A percentile compares a stretch with the other conserved stretches of the same genome.
Evolutionary conservation across 2,113 vertebrate species (phyloP).

Genomic region (Zosterops japonicus): DNA sequence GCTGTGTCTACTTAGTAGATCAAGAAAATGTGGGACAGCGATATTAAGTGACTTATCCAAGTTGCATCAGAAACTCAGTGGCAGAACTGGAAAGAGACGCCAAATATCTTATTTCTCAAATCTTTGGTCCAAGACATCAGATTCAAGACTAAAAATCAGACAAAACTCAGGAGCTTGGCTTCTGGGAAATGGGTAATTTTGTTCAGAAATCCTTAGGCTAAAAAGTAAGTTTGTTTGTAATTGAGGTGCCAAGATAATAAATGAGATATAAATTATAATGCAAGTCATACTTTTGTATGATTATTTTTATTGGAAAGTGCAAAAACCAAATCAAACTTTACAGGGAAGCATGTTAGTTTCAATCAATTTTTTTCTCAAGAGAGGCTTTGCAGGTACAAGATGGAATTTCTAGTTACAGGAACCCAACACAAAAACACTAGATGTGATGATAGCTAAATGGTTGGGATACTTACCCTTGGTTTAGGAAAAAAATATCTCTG

Average conservation of each 20-base stretch:
- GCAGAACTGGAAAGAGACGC: conserved; percentile 23
- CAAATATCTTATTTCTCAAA: not conserved
- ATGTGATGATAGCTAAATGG: not conserved
- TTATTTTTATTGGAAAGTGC: conserved; percentile 40
- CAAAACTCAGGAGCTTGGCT: not conserved
- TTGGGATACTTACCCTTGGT: not conserved
- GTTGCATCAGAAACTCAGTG: not conserved
- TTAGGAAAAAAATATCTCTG: not conserved
- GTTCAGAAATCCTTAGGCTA: not conserved
- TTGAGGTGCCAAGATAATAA: conserved; percentile 33
- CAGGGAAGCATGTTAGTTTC: not conserved
- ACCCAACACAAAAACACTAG: not conserved
- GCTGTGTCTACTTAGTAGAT: conserved; percentile 18
- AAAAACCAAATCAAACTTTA: not conserved
- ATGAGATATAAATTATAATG: not conserved
- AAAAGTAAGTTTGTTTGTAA: not conserved
- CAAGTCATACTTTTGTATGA: not conserved
- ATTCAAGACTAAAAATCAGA: not conserved
- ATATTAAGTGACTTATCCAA: not conserved
- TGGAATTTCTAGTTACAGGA: conserved; percentile 23
- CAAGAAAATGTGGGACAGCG: not conserved
- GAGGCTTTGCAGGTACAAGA: not conserved
- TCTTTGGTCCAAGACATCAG: not conserved
- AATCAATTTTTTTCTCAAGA: not conserved
- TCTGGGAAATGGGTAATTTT: not conserved